These are phyloP conservation scores for Tiphia femorata DNA, from an alignment of 2,888 invertebrate species.

Conservation along the genomic window DNA sequence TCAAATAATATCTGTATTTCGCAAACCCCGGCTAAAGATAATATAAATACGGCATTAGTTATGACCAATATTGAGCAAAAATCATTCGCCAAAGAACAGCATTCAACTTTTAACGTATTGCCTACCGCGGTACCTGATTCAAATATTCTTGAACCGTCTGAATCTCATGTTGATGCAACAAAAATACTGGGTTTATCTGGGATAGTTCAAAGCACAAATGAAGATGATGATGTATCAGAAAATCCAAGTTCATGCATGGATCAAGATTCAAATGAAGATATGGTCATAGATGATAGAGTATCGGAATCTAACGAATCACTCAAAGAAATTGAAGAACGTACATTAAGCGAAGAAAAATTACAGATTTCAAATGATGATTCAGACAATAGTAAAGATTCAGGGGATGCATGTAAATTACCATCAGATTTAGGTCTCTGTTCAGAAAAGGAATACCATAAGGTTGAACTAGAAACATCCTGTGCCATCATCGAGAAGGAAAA, in stretches of 20 bases:
- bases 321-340: conserved; percentile 24
- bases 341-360: too few species aligned
- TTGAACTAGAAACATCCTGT: too few species aligned
- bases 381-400: neutral
- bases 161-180: conserved; percentile 15
- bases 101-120: conserved; percentile 26
- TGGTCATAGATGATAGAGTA: conserved; percentile 47
- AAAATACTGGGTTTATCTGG: conserved; percentile 24
- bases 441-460: conserved; percentile 3
- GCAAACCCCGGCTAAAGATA: conserved; percentile 11
- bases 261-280: conserved; percentile 46
- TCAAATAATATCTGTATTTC: conserved; percentile 22
- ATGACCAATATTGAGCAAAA: conserved; percentile 17
- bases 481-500: too few species aligned
- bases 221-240: conserved; percentile 43
- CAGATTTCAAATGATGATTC: conserved; percentile 16
- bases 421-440: conserved; percentile 3
- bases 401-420: neutral
- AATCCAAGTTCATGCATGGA: conserved; percentile 39
- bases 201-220: conserved; percentile 31
- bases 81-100: conserved; percentile 19
- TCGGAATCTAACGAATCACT: conserved; percentile 43
- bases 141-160: conserved; percentile 26
- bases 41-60: conserved; percentile 7
- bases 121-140: conserved; percentile 35